Evolutionary conservation across 2,797 vertebrate species (phyloP).

Genomic region (Myripristis murdjan): DNA sequence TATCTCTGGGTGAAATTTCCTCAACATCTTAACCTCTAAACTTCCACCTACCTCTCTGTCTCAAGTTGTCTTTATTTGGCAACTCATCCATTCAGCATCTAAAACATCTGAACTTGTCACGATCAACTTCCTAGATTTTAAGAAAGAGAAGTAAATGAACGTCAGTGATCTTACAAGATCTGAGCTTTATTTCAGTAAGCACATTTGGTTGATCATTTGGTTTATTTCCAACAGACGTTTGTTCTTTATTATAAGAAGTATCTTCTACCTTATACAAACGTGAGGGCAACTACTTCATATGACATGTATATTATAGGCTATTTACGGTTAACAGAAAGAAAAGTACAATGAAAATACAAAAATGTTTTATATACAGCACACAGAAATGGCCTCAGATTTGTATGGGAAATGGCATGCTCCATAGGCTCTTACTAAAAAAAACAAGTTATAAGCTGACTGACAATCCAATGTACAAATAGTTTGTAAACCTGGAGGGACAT

Average conservation of each 20-base stretch:
- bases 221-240: slow-evolving; percentile 68
- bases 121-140: background rate
- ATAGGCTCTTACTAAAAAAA: slow-evolving; percentile 42
- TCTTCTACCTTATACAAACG: slow-evolving; percentile 80
- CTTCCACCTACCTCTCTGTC: background rate
- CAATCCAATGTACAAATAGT: slow-evolving; percentile 23
- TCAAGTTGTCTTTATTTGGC: background rate
- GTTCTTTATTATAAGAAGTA: slow-evolving; percentile 71
- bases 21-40: background rate
- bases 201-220: slow-evolving; percentile 76
- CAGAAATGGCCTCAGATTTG: slow-evolving; percentile 67
- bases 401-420: slow-evolving; percentile 51
- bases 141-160: slow-evolving; percentile 7
- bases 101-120: background rate
- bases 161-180: slow-evolving; percentile 52
- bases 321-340: slow-evolving; percentile 80
- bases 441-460: slow-evolving; percentile 33
- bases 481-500: slow-evolving; percentile 41
- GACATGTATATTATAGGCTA: slow-evolving; percentile 76
- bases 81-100: background rate
- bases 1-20: background rate
- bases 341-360: slow-evolving; percentile 71
- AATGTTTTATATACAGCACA: slow-evolving; percentile 82
- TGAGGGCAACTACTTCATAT: slow-evolving; percentile 85
- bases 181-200: slow-evolving; percentile 75